A percentile compares a stretch with the other conserved stretches of the same genome.
Conservation (phyloP, 2,888 invertebrate genomes). For the Notodonta ziczac region DNA sequence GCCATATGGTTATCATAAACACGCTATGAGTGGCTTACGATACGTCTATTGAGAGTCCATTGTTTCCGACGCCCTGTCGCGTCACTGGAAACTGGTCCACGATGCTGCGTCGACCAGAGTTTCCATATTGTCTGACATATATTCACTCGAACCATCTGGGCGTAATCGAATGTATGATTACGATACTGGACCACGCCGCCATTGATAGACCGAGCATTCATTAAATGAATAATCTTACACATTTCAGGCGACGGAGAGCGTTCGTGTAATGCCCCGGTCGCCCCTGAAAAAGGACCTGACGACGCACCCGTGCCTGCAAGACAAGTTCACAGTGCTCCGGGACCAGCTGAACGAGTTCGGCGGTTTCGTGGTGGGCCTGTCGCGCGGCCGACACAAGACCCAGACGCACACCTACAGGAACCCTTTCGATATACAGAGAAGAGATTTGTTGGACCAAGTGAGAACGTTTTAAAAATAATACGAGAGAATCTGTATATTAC, state of each 20-base stretch:
- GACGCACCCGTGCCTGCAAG: constrained; percentile 91
- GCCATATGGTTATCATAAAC: no score
- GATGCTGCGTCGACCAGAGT: no score
- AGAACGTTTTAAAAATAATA: constrained; percentile 3
- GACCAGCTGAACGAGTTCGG: constrained; percentile 95
- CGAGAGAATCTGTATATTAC: no score
- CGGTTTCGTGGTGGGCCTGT: constrained; percentile 91
- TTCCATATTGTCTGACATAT: no score
- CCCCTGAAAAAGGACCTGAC: constrained; percentile 92
- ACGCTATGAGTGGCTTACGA: no score
- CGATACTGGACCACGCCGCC: neutral
- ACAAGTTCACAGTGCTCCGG: constrained; percentile 92
- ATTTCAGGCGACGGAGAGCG: constrained; percentile 88
- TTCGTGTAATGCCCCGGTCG: constrained; percentile 89
- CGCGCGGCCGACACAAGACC: constrained; percentile 79
- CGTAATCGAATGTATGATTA: no score
- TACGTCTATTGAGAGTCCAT: no score
- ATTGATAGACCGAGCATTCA: neutral
- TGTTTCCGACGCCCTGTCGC: no score
- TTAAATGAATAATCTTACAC: neutral
- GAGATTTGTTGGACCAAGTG: constrained; percentile 94
- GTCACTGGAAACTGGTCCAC: no score
- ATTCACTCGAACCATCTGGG: no score
- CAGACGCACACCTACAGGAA: constrained; percentile 91
- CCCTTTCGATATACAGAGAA: constrained; percentile 97